Base-by-base conservation (phyloP, 2,888 invertebrate species). In the Volucella zonaria region DNA sequence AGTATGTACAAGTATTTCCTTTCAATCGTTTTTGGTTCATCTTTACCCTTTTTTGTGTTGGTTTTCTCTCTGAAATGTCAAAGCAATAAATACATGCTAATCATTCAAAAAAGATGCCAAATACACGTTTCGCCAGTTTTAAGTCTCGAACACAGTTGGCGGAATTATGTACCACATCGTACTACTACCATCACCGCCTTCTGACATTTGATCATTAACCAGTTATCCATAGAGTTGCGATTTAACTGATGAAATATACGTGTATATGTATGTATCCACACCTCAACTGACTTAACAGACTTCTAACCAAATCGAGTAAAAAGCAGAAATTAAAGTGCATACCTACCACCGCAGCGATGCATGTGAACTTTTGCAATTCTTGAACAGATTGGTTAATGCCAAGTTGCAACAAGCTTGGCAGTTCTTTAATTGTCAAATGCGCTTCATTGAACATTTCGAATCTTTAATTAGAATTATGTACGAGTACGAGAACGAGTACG, bases 161-260 rank as follows among this genome's bases (percentile, higher is more conserved):
- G 8, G 38, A 31, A 52, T 11, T 8, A 8, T 40, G 18, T 42
- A 40, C 66, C 15, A 40, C 68, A 45, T 15, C 61, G 49, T 38
- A n/a, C 54, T 18, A 8, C 70, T 14, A 52, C 31, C 77, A 42
- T 47, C 49, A 42, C 18, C 40, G 11, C 62, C 56, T 42, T 31
- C 73, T 82, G 82, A 78, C 82, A 82, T 82, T 82, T 78, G 51
- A 62, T 47, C 49, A 58, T 45, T 47, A 58, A 67, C 59, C 73
- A 59, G 66, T 79, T 66, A 11, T 49, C 31, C 42, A 14, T 9
- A 9, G 1, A 42, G 43, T 31, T 6, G 31, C 31, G 6, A 6
- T 31, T 31, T 15, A 18, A 40, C 67, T 45, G 51, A 68, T 70
- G 62, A 47, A 70, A 77, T 61, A 23, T 23, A n/a, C n/a, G n/a